Conservation (phyloP, 2,888 invertebrate species). For the Hyalella azteca region DNA sequence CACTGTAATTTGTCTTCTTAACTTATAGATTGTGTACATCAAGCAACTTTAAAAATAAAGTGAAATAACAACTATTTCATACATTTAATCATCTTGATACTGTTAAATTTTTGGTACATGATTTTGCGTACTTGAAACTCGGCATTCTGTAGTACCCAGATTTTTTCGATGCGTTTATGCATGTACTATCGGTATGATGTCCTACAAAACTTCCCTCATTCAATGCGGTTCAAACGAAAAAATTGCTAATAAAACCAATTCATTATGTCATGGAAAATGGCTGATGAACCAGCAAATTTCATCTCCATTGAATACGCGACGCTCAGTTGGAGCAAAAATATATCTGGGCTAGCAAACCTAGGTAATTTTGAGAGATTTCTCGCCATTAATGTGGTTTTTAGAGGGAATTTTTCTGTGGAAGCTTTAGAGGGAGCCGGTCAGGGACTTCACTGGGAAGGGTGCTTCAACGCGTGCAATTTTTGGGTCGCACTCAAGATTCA, state of each 20-base stretch:
- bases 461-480: not conserved
- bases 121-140: too few relatives aligned
- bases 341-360: not conserved
- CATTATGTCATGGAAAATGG: not conserved
- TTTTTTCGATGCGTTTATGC: too few relatives aligned
- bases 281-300: constrained; percentile 20
- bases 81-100: too few relatives aligned
- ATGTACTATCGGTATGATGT: too few relatives aligned
- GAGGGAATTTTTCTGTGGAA: not conserved
- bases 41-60: too few relatives aligned
- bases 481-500: not conserved
- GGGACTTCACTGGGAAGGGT: not conserved
- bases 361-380: not conserved
- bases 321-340: not conserved
- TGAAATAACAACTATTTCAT: too few relatives aligned
- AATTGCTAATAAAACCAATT: not conserved
- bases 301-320: not conserved
- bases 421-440: constrained; percentile 2
- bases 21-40: not conserved
- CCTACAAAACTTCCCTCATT: too few relatives aligned
- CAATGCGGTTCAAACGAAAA: not conserved
- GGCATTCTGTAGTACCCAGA: too few relatives aligned
- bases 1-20: not conserved
- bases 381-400: not conserved
- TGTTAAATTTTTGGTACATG: too few relatives aligned